Evolutionary conservation across 1,140 invertebrate genomes (phyloP), one percentile per base, ranked within the genome.

Genomic region (Danaus melanippus): DNA sequence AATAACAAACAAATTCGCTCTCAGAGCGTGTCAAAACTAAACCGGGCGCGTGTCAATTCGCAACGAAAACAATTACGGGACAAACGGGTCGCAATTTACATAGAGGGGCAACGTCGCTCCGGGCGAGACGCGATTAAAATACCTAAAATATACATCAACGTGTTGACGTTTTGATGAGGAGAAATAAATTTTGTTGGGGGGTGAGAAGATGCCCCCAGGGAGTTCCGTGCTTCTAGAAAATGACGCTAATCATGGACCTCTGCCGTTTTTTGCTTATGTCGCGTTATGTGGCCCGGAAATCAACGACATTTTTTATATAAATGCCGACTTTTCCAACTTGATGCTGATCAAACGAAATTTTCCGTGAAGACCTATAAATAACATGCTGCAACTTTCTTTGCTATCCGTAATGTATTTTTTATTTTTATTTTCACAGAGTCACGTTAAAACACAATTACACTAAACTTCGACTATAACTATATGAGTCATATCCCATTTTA

Each of bases 141-240:
- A 76, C 77, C 81, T 68, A 76, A 81, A 83, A 80, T 80, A 80
- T 71, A 74, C 80, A 76, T 76, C 79, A 79, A 68, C 76, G 77
- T 82, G 81, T 82, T 84, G 81, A 84, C 81, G 74, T 82, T 80
- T 80, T 84, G 81, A 84, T 82, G 81, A 84, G 79, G 76, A 71
- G 74, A 81, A 81, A 81, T 76, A 81, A 84, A 85, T 79, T 79
- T 69, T 71, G 67, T 62, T 61, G 58, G 66, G 69, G 21, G 67
- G 67, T 53, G 68, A 59, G 56, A 67, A 62, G 60, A 64, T 64
- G 68, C 69, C 75, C 73, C 21, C 62, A 59, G 54, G 74, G 67
- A 63, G 66, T 54, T 58, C 58, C 79, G 81, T 84, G 81, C 76
- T 71, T 62, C 57, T 60, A 68, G 72, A 65, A 81, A 84, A 84